Evolutionary conservation across 2,888 invertebrate genomes (phyloP).

Genomic region (Cryptosula pallasiana): DNA sequence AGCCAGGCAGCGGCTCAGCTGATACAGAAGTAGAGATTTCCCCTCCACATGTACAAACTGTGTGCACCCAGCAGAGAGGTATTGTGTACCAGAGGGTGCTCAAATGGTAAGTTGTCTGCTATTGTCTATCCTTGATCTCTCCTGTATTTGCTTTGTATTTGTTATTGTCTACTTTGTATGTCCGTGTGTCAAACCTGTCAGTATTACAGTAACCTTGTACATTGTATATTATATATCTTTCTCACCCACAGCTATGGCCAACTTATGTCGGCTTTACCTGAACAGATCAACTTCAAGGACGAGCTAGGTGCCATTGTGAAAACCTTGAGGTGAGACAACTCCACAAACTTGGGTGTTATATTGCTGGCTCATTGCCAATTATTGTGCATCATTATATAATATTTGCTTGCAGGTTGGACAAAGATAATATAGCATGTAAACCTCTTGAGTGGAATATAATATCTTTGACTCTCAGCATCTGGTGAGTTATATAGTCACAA

Average conservation of each 20-base stretch:
- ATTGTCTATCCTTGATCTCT: too few relatives aligned
- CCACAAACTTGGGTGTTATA: too few relatives aligned
- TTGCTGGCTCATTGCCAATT: too few relatives aligned
- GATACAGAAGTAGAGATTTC: background rate
- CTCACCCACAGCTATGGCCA: background rate
- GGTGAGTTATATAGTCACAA: too few relatives aligned
- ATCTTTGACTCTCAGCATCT: constrained; percentile 65
- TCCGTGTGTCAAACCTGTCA: too few relatives aligned
- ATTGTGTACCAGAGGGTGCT: background rate
- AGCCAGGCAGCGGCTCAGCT: background rate
- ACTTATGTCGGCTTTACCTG: background rate
- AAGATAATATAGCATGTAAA: constrained; percentile 69
- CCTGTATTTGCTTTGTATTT: too few relatives aligned
- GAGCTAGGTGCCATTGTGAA: constrained; percentile 38
- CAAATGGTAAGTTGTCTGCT: too few relatives aligned
- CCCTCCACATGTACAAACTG: background rate
- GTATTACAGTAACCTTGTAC: background rate
- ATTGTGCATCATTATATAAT: too few relatives aligned
- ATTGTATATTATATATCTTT: background rate
- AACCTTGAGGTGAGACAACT: constrained; percentile 25
- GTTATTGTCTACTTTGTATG: too few relatives aligned
- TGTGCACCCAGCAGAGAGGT: background rate
- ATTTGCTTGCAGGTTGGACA: constrained; percentile 57
- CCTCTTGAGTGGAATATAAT: constrained; percentile 68
- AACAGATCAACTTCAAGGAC: background rate